Evolutionary conservation across 2,113 vertebrate genomes (phyloP).

Genomic region (Osmerus mordax): DNA sequence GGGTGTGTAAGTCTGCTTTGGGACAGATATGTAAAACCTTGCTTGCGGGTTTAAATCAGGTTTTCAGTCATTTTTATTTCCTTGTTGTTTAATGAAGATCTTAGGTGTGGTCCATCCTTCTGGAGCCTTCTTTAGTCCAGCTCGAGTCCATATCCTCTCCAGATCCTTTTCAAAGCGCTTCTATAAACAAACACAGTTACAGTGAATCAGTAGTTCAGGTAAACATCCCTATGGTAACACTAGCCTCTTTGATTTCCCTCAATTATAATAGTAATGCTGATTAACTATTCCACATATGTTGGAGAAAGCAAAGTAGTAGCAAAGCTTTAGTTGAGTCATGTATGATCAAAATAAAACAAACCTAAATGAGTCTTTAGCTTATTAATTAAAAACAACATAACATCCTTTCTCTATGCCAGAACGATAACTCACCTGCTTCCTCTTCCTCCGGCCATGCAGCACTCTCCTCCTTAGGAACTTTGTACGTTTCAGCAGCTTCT

Average conservation of each 20-base stretch:
- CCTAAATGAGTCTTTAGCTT: too few relatives aligned
- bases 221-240: background rate
- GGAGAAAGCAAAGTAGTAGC: too few relatives aligned
- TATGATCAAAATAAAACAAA: too few relatives aligned
- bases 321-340: too few relatives aligned
- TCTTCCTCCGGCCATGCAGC: conserved; percentile 71
- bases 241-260: background rate
- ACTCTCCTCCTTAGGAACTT: conserved; percentile 80
- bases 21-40: background rate
- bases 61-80: conserved; percentile 49
- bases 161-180: conserved; percentile 83
- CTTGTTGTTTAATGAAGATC: conserved; percentile 76
- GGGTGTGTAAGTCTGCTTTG: background rate
- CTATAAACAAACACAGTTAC: conserved; percentile 57
- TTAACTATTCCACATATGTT: too few relatives aligned
- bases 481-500: conserved; percentile 82
- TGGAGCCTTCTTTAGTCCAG: conserved; percentile 82
- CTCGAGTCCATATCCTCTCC: conserved; percentile 79
- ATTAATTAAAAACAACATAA: background rate
- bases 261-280: too few relatives aligned
- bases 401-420: background rate
- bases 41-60: background rate
- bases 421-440: conserved; percentile 69
- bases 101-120: conserved; percentile 84
- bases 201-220: background rate